Evolutionary conservation across 1,140 invertebrate species (phyloP).

Genomic region (Penaeus indicus): DNA sequence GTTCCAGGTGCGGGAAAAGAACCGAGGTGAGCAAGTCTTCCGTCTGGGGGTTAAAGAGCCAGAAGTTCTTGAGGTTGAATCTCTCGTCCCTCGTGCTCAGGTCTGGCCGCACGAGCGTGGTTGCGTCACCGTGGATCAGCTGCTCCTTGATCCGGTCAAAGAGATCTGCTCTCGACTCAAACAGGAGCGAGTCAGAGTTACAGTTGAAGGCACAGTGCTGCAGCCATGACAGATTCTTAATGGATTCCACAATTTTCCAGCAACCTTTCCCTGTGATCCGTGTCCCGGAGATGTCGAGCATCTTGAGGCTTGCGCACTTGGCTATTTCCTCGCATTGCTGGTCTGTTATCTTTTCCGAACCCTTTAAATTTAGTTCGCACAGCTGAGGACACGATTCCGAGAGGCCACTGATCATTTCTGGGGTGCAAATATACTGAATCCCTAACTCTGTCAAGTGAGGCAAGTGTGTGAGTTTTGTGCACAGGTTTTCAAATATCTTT

Average conservation of each 20-base stretch:
- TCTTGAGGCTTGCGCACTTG: conserved; percentile 32
- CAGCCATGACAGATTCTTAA: conserved; percentile 54
- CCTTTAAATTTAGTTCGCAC: conserved; percentile 55
- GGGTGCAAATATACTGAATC: conserved; percentile 62
- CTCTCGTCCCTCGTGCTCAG: conserved; percentile 29
- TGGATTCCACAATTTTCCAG: conserved; percentile 51
- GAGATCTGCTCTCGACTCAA: conserved; percentile 60
- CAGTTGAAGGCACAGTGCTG: conserved; percentile 65
- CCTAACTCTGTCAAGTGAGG: conserved; percentile 45
- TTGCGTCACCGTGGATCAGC: conserved; percentile 22
- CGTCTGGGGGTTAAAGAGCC: conserved; percentile 63
- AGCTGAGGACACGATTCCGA: conserved; percentile 53
- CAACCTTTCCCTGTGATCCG: conserved; percentile 65
- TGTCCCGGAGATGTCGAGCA: conserved; percentile 62
- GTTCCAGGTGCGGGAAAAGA: conserved; percentile 52
- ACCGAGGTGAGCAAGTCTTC: conserved; percentile 51
- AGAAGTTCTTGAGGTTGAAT: conserved; percentile 60
- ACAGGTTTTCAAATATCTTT: conserved; percentile 49
- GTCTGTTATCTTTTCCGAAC: conserved; percentile 62
- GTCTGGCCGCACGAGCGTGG: conserved; percentile 4
- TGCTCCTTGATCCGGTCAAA: conserved; percentile 59
- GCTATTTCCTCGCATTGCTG: conserved; percentile 47
- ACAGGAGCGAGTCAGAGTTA: conserved; percentile 62
- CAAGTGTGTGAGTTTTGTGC: conserved; percentile 39
- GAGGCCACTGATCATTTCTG: conserved; percentile 58